Conservation (phyloP, 1,140 invertebrate genomes). For the Drosophila eugracilis region DNA sequence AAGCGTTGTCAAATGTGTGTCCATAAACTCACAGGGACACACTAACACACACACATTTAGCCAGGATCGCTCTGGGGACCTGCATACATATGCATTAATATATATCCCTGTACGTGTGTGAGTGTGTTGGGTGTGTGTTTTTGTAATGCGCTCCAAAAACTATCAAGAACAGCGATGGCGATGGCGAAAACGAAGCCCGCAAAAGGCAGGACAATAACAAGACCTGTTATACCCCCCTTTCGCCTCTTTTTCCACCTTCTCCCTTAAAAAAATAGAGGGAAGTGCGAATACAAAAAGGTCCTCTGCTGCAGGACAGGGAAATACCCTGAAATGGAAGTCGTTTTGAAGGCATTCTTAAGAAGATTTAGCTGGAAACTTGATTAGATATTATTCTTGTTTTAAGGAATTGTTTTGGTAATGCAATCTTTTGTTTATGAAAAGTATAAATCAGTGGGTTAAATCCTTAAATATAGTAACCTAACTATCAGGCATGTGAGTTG, state of each 20-base stretch:
- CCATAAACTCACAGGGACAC: conserved; percentile 7
- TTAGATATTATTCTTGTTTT: too few species aligned
- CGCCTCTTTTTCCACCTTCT: too few species aligned
- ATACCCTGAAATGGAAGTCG: neutral
- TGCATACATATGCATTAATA: conserved; percentile 6
- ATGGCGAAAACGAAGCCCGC: too few species aligned
- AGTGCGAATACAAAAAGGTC: neutral
- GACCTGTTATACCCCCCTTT: neutral
- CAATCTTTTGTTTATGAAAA: too few species aligned
- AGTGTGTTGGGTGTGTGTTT: too few species aligned
- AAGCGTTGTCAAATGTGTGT: conserved; percentile 4
- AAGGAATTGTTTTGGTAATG: too few species aligned
- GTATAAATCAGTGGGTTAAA: too few species aligned
- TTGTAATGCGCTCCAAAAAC: conserved; percentile 42
- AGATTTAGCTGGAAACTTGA: too few species aligned
- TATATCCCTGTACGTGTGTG: neutral
- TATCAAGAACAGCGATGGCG: conserved; percentile 29
- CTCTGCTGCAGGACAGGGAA: neutral
- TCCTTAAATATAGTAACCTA: too few species aligned
- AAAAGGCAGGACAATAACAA: conserved; percentile 24
- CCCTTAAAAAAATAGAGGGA: neutral
- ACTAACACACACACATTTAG: neutral
- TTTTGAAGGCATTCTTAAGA: too few species aligned
- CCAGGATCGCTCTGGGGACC: neutral
- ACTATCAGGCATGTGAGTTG: too few species aligned